Base-by-base conservation (phyloP, 2,113 vertebrate species). In the Notothenia coriiceps region DNA sequence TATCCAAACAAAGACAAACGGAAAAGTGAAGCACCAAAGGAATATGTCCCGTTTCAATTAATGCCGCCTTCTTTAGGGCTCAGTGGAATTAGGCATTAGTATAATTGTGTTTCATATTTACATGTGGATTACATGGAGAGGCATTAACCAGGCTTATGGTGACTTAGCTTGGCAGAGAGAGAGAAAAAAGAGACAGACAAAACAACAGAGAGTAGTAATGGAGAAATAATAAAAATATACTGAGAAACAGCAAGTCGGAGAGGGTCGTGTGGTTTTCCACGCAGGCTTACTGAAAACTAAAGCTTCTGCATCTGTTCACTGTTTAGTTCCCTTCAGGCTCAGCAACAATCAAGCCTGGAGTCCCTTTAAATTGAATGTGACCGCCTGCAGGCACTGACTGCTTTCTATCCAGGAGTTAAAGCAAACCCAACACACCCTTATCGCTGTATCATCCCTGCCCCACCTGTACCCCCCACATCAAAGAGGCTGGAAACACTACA, bases 391-490 rank as follows among this genome's bases (percentile, higher is more conserved):
- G 5, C 60, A 2, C 74, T n/a, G 35, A 43, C 9, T 52, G 54
- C 69, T 56, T 29, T 77, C 50, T 43, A 14, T 44, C 25, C 18
- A 7, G 3, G 74, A 79, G 67, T 56, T 57, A 33, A 35, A 64
- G 70, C 56, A 18, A 74, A 83, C 51, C 71, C 10, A 74, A 79
- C 63, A 1, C 79, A 10, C 74, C 69, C 84, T 74, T 0, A 25
- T 10, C 49, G 80, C 81, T 69, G 78, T 12, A 18, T 66, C 79
- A 64, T 85, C 77, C 59, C 67, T 69, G 72, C 67, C 78, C 69
- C 82, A 93, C 92, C 92, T 92, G 87, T 79, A 75, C 82, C 82
- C 88, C 85, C 89, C 81, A 63, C 70, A 79, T 72, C 52, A 79
- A 49, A 79, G 79, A 63, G 71, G 74, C 68, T 75, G 69, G 47